Evolutionary conservation across 1,140 invertebrate genomes (phyloP).

Genomic region (Theocolax elegans): DNA sequence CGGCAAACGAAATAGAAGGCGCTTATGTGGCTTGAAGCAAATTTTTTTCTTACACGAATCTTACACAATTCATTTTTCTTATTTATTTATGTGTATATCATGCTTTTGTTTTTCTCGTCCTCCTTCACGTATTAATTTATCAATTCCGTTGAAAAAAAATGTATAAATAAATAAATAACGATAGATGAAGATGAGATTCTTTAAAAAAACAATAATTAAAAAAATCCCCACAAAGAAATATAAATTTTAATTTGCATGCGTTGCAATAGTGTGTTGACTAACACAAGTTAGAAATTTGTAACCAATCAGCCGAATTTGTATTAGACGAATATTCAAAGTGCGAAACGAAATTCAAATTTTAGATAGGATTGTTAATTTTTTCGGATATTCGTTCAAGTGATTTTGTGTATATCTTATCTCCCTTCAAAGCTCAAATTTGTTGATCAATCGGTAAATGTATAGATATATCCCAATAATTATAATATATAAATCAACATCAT

Average conservation of each 20-base stretch:
- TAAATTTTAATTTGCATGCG: slow-evolving; percentile 54
- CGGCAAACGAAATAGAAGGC: not conserved
- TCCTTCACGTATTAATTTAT: not conserved
- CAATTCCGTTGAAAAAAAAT: no score
- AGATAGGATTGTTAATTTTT: slow-evolving; percentile 7
- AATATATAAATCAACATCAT: not conserved
- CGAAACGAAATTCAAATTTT: slow-evolving; percentile 50
- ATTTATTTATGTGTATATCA: not conserved
- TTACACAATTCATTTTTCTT: slow-evolving; percentile 5
- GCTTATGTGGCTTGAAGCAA: slow-evolving; percentile 24
- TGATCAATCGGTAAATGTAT: no score
- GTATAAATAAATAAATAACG: not conserved
- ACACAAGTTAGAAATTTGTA: slow-evolving; percentile 50
- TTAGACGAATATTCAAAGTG: no score
- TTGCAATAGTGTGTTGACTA: slow-evolving; percentile 66
- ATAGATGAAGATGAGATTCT: not conserved
- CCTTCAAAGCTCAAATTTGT: slow-evolving; percentile 17
- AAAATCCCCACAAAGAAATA: not conserved
- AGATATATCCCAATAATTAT: slow-evolving; percentile 15
- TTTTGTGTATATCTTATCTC: slow-evolving; percentile 29
- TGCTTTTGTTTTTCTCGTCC: not conserved
- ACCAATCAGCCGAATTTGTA: no score
- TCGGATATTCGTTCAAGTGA: not conserved
- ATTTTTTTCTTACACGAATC: not conserved
- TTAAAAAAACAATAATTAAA: not conserved